Base-by-base conservation (phyloP, 2,888 invertebrate species). In the Agriopis aurantiaria region DNA sequence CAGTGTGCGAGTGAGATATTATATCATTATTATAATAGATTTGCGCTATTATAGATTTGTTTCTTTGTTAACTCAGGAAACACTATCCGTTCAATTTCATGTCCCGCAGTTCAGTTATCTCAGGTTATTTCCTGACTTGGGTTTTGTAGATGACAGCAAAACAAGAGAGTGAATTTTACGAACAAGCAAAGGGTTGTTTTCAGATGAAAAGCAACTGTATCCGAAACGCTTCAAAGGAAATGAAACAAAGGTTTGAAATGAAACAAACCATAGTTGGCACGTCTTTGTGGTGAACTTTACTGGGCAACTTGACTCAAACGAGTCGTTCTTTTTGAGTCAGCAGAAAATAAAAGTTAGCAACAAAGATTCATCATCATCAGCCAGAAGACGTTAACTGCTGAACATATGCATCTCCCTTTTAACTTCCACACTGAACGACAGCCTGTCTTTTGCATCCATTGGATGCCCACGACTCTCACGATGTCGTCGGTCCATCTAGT, bases 71-170 rank as follows among this genome's bases (percentile, higher is more conserved):
- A n/a, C 2, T 48, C n/a, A 48, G 12, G 5, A 2, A 23, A 9
- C 3, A 56, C 8, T 9, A 57, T 43, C 33, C 43, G 11, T 57
- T 45, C 45, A 17, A 12, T 57, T 14, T 17, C 45, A 23, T 17
- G 46, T 58, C 58, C 58, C 5, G 9, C 33, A 3, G 33, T 12
- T 12, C 0, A 58, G 4, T 46, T 12, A 12, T 58, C 58, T n/a
- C 23, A 58, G 58, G 9, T 23, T n/a, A 58, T 58, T 46, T 33
- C 53, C 52, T 57, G 57, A 17, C 60, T 65, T 53, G 46, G 65
- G 40, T 69, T 70, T 70, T 71, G 66, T 55, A 17, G 53, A 46
- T 63, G 70, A 70, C 70, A 71, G 63, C 62, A 51, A 63, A 57
- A 71, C 63, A 59, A 59, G 55, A 53, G 55, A 45, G 53, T 55